A percentile compares a stretch with the other conserved stretches of the same genome.
phyloP scores from a whole-genome alignment of 2,113 vertebrate genomes.

The Tetrao urogallus region DNA sequence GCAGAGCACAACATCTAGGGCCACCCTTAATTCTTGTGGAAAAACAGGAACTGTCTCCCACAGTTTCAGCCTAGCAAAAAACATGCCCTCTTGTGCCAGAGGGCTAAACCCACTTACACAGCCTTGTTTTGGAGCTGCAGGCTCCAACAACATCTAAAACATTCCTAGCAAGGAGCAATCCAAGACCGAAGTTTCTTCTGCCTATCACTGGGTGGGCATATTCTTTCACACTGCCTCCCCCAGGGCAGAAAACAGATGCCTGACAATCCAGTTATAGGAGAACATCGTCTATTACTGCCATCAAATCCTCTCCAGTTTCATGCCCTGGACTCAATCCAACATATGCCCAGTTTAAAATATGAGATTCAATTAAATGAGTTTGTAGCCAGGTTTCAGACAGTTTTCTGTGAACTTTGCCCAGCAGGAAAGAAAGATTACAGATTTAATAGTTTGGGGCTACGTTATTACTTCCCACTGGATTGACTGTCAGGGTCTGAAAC shows the following conservation, averaged over 20 bases:
- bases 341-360: background rate
- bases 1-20: background rate
- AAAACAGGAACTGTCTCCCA: background rate
- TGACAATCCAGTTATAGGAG: slow-evolving; percentile 2
- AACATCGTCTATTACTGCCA: background rate
- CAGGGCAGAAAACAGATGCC: background rate
- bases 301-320: background rate
- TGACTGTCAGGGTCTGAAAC: background rate
- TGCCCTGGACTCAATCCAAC: background rate
- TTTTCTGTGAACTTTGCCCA: background rate
- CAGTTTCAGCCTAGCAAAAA: background rate
- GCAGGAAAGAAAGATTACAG: background rate
- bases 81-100: background rate
- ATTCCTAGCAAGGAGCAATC: background rate
- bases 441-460: background rate
- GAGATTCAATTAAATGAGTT: background rate
- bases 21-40: background rate
- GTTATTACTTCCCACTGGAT: background rate
- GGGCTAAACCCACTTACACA: background rate
- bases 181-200: background rate
- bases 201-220: accelerated
- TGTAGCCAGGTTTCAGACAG: background rate
- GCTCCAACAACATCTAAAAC: background rate
- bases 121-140: background rate
- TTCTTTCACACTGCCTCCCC: background rate